Base-by-base conservation (phyloP, 2,797 vertebrate species). In the Hemitrygon akajei region DNA sequence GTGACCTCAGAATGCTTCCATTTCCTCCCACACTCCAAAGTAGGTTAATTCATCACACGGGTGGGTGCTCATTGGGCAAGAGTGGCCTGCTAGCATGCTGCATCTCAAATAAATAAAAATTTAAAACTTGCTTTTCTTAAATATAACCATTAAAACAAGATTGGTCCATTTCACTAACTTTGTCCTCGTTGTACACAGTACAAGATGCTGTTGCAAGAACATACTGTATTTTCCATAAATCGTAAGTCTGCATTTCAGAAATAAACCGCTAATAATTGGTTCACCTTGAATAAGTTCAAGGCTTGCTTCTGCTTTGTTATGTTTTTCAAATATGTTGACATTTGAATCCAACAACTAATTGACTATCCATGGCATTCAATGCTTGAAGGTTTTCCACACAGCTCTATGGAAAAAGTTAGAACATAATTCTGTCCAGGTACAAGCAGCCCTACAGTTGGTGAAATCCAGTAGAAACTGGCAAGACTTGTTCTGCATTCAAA, bases 291-390 rank as follows among this genome's bases (percentile, higher is more conserved):
- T 93, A 93, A 47, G 75, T 93, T 93, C 91, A 75, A 69, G 75
- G 91, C 71, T 92, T 92, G 71, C 47, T 75, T 93, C 91, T 4
- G 14, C 75, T 93, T 93, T 75, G 69, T 27, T 93, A 14, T 75
- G 37, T 76, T 4, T 56, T 75, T 25, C 6, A 18, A 76, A 93
- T 71, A 75, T 69, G 56, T 89, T 47, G 71, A 93, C 69, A 73
- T 75, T 75, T 75, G 91, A 76, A 93, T 91, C 56, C 82, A 86
- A 63, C 82, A 86, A 12, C 89, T 91, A 91, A 91, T 91, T 71
- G 89, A 25, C 34, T 71, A 40, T 93, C 71, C 91, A 75, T 22
- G 20, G 25, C 91, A 56, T 7, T 69, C 3, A 6, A 75, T 34
- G 27, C 86, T 89, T 89, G 60, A 69, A 66, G 14, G 66, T 69